These are phyloP conservation scores for Ditylenchus weischeri DNA, from an alignment of 2,888 invertebrate species.

Conservation along the genomic window DNA sequence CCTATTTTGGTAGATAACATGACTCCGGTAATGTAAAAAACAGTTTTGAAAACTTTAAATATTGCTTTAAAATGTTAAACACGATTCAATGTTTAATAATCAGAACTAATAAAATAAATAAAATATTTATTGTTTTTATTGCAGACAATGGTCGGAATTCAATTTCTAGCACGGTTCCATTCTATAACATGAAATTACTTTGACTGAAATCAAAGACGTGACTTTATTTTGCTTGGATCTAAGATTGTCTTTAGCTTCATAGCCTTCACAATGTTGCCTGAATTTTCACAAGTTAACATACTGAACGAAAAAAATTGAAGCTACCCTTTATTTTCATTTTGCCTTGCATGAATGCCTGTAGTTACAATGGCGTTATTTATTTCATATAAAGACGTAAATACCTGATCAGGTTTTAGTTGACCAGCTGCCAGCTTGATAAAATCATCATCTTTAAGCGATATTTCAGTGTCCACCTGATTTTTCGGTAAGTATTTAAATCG, in stretches of 20 bases:
- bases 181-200: too few relatives aligned
- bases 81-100: not conserved
- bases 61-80: not conserved
- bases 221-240: conserved; percentile 57
- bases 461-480: conserved; percentile 59
- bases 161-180: too few relatives aligned
- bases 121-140: not conserved
- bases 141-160: not conserved
- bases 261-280: conserved; percentile 85
- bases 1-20: not conserved
- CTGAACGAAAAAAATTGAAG: not conserved
- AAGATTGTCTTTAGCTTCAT: conserved; percentile 81
- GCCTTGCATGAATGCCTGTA: conserved; percentile 69
- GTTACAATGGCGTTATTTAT: not conserved
- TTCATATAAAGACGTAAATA: conserved; percentile 57
- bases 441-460: conserved; percentile 83
- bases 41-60: not conserved
- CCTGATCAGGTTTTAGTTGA: conserved; percentile 84
- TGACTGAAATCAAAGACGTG: conserved; percentile 47
- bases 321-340: conserved; percentile 80
- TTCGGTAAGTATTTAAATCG: too few relatives aligned
- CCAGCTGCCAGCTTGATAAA: conserved; percentile 82
- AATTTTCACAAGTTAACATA: not conserved
- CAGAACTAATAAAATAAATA: not conserved
- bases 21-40: not conserved